Percentiles rank a stretch among this genome's conserved stretches.
These are phyloP conservation scores for Pyrocephalus nanus DNA, from an alignment of 2,797 vertebrate species.

Conservation along the genomic window DNA sequence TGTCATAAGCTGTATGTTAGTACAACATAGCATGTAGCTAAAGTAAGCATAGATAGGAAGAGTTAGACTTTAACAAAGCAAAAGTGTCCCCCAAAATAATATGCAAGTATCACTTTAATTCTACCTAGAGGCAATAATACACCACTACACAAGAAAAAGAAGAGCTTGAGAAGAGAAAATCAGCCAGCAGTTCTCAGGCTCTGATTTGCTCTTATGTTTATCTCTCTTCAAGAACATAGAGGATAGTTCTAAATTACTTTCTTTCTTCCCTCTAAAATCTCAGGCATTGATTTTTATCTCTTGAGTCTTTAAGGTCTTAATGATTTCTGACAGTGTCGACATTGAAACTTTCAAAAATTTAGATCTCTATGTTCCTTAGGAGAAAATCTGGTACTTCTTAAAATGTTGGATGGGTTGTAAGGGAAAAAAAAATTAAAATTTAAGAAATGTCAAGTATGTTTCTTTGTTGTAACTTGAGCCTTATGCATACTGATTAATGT, in stretches of 20 bases:
- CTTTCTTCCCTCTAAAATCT: neutral
- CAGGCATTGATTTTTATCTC: neutral
- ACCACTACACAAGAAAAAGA: neutral
- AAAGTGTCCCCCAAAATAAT: neutral
- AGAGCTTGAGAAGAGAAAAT: neutral
- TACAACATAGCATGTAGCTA: neutral
- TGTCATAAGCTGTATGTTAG: neutral
- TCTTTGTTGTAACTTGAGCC: neutral
- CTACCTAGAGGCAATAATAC: neutral
- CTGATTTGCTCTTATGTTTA: neutral
- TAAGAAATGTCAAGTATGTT: neutral
- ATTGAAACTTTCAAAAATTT: neutral
- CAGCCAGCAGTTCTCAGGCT: neutral
- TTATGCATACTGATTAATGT: rapidly evolving
- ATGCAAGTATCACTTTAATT: neutral
- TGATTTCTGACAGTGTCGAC: neutral
- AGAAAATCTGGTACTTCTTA: neutral
- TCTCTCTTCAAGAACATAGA: neutral
- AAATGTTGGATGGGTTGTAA: neutral
- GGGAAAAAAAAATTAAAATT: neutral
- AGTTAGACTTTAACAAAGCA: neutral
- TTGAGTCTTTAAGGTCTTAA: neutral
- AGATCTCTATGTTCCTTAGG: neutral
- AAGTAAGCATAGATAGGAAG: neutral
- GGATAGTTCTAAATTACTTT: neutral